Evolutionary conservation across 2,797 vertebrate species (phyloP).

Genomic region (Megalops cyprinoides): DNA sequence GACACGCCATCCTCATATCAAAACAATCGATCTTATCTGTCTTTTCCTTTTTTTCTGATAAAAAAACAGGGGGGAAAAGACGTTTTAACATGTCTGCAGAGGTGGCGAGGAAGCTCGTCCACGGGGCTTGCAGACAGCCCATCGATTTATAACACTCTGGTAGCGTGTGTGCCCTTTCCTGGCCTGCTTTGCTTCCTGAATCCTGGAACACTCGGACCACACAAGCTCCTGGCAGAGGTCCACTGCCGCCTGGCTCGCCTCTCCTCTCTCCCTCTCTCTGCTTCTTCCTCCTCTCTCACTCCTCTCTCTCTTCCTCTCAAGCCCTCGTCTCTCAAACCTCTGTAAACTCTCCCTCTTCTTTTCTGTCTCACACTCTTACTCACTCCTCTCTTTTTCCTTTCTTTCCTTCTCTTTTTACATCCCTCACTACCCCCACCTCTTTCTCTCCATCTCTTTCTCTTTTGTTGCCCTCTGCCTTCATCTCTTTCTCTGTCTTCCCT

Average conservation of each 20-base stretch:
- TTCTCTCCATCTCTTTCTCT: constrained; percentile 42
- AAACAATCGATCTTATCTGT: background rate
- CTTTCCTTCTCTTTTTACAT: too few relatives aligned
- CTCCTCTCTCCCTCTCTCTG: constrained; percentile 63
- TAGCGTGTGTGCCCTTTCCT: constrained; percentile 63
- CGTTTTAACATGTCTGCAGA: constrained; percentile 1
- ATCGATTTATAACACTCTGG: constrained; percentile 34
- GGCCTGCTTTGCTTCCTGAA: constrained; percentile 77
- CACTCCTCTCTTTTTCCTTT: background rate
- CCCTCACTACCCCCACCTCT: too few relatives aligned
- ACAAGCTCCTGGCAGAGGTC: constrained; percentile 79
- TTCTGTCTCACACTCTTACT: constrained; percentile 41
- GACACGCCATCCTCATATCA: background rate
- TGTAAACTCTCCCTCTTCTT: constrained; percentile 36
- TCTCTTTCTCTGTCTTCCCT: constrained; percentile 19
- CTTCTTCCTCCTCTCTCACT: constrained; percentile 52
- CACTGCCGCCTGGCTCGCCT: constrained; percentile 59
- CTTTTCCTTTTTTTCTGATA: background rate
- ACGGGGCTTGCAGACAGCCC: constrained; percentile 12
- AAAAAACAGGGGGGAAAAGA: background rate
- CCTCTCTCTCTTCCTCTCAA: background rate
- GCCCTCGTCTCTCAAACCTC: constrained; percentile 56
- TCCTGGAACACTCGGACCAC: constrained; percentile 80
- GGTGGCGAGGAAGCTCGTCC: background rate
- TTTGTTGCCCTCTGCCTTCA: too few relatives aligned